These are phyloP conservation scores for Exaiptasia diaphana DNA, from an alignment of 64 coral and sea anemone genomes.

Conservation along the genomic window DNA sequence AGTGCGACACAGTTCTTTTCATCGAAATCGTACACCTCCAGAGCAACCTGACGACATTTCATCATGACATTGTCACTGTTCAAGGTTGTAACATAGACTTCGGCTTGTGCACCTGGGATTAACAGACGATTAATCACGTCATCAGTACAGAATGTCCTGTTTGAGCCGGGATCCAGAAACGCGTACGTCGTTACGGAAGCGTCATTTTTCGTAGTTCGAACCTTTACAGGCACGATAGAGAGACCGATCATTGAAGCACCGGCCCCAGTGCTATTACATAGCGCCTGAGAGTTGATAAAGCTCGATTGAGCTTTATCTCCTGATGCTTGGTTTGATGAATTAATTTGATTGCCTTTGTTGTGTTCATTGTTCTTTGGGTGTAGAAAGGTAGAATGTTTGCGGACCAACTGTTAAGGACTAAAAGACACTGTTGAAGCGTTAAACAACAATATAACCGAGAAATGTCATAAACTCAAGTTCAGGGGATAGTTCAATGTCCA, in stretches of 20 bases:
- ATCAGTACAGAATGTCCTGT: constrained; percentile 55
- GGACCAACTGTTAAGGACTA: too few relatives aligned
- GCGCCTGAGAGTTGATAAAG: not conserved
- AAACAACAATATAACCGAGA: not conserved
- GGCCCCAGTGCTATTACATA: not conserved
- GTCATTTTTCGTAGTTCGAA: not conserved
- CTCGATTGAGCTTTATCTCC: not conserved
- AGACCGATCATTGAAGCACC: not conserved
- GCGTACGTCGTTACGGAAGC: constrained; percentile 25
- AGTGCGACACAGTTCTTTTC: constrained; percentile 2
- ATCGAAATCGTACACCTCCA: constrained; percentile 29
- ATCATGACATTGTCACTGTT: not conserved
- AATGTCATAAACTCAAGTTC: not conserved
- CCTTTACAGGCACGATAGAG: constrained; percentile 49
- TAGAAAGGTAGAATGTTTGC: constrained; percentile 46
- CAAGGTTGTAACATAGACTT: constrained; percentile 37
- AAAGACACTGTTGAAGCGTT: too few relatives aligned
- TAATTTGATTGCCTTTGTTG: not conserved
- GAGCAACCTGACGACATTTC: not conserved
- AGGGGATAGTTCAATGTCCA: not conserved
- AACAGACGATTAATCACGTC: constrained; percentile 3
- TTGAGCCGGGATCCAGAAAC: constrained; percentile 51
- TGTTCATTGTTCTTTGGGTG: constrained; percentile 15
- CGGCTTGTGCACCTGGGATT: not conserved
- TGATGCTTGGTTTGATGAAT: not conserved